Evolutionary conservation across 1,140 invertebrate species (phyloP), one percentile per base, ranked within the genome.

Genomic region (Camponotus floridanus): DNA sequence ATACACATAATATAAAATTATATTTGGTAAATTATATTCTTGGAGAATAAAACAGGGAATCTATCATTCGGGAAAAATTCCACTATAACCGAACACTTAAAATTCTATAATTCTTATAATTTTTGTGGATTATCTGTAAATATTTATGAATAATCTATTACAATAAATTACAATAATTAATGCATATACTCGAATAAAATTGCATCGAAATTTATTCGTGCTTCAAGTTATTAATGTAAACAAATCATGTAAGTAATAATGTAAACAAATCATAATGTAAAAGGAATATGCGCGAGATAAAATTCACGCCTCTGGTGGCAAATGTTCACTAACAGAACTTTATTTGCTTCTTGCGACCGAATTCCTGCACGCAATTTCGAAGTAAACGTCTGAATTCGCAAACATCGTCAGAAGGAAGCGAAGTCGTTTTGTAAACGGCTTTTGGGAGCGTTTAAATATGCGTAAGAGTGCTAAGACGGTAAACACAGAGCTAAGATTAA

Each of bases 351-450:
- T n/a, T 33, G 18, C 8, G n/a, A 68, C 8, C 33, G 31, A 67
- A 79, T 71, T 80, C 48, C 51, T 5, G 26, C 39, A 79, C 13
- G 51, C 15, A 73, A 59, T 61, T 73, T 62, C 79, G 26, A 81
- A 51, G 11, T 59, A 71, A 81, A 81, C 18, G 45, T 81, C 39
- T 36, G 26, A 36, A 26, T 31, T 79, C n/a, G 26, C 65, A 42
- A 71, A 26, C 62, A 70, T 42, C 51, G 39, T 45, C 31, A 5
- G 21, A 31, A 45, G 59, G 15, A 67, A 78, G 33, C 36, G n/a
- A 39, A 57, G 3, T 13, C 31, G 51, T 33, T 59, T 79, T 8
- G 68, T 26, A 26, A 42, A 39, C 9, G 21, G 26, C 26, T 26
- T 26, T 26, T 26, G 26, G 0, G 15, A 11, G 33, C 51, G 39